phyloP scores from a whole-genome alignment of 2,797 vertebrate genomes.

The Eurystomus glaucurus region DNA sequence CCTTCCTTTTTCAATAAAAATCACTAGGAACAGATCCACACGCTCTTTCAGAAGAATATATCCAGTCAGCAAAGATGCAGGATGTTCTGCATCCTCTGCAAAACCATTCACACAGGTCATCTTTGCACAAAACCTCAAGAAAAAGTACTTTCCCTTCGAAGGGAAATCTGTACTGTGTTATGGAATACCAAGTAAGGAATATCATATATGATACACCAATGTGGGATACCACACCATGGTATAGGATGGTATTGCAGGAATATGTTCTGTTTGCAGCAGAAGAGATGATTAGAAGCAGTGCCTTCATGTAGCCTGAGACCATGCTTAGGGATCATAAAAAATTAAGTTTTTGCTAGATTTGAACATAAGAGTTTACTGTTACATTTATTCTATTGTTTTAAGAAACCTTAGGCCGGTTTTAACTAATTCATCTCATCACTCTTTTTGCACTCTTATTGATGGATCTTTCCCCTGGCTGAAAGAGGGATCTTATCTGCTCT shows the following conservation, averaged over 20 bases:
- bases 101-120: rapidly evolving
- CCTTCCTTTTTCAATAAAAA: background rate
- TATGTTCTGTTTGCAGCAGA: background rate
- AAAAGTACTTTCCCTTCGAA: background rate
- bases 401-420: background rate
- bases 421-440: background rate
- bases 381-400: background rate
- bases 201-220: no score
- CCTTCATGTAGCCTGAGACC: background rate
- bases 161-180: no score
- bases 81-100: background rate
- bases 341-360: background rate
- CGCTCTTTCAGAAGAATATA: background rate
- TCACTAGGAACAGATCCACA: background rate
- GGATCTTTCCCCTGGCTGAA: background rate
- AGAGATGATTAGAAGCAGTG: background rate
- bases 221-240: background rate
- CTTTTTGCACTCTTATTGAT: background rate
- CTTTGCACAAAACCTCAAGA: background rate
- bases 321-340: background rate
- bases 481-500: background rate
- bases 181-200: background rate
- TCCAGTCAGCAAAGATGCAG: background rate
- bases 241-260: background rate
- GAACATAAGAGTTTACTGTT: background rate